Evolutionary conservation across 2,888 invertebrate species (phyloP).

Genomic region (Pandemis cinnamomeana): DNA sequence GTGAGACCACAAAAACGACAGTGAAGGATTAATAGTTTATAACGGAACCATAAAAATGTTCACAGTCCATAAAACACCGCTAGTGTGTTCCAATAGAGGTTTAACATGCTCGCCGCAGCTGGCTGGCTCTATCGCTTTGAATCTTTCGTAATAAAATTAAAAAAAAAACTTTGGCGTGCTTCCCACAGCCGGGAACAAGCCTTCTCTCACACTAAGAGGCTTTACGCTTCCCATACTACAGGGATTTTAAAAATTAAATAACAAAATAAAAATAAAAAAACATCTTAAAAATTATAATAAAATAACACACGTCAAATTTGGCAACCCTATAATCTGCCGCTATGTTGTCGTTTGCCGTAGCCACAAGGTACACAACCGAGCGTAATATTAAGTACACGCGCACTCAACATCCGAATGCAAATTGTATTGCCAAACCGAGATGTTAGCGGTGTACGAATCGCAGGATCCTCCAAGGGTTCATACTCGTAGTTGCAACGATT

Average conservation of each 20-base stretch:
- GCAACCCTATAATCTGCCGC: background rate
- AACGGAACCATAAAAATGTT: constrained; percentile 38
- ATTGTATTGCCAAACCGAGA: constrained; percentile 14
- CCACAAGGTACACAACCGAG: background rate
- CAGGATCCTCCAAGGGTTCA: constrained; percentile 17
- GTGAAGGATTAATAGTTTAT: constrained; percentile 37
- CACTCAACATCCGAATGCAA: constrained; percentile 29
- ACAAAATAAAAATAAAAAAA: too few relatives aligned
- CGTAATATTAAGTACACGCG: constrained; percentile 32
- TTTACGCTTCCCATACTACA: background rate
- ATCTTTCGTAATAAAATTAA: constrained; percentile 8
- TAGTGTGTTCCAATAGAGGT: constrained; percentile 12
- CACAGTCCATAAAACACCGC: constrained; percentile 38
- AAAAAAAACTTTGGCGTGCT: background rate
- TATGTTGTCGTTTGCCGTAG: background rate
- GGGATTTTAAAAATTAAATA: too few relatives aligned
- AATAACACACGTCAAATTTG: too few relatives aligned
- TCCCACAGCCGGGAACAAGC: background rate
- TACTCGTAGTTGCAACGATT: constrained; percentile 37
- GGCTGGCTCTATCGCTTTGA: constrained; percentile 17
- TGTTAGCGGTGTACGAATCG: constrained; percentile 15
- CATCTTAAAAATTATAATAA: background rate
- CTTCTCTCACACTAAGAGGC: background rate
- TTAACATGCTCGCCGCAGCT: constrained; percentile 30
- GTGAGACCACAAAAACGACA: constrained; percentile 28